Percentiles rank a stretch among this genome's conserved stretches.
Evolutionary conservation across 2,888 invertebrate species (phyloP).

Genomic region (Parthenolecanium corni): DNA sequence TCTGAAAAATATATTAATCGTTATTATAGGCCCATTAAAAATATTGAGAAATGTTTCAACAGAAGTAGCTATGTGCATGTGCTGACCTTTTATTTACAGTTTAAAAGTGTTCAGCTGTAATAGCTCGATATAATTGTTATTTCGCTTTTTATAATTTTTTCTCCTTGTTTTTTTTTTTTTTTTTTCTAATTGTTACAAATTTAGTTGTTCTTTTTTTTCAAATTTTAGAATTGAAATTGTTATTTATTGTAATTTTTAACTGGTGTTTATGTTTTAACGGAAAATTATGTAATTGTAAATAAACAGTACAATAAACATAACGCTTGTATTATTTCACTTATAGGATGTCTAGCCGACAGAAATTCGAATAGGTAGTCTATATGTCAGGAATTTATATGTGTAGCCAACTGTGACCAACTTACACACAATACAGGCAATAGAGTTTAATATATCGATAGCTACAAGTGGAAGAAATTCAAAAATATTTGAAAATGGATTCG

Average conservation of each 20-base stretch:
- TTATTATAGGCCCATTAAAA: background rate
- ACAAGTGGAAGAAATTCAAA: too few relatives aligned
- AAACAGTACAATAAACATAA: background rate
- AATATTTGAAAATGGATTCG: too few relatives aligned
- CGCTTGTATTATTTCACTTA: too few relatives aligned
- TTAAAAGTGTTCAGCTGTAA: slow-evolving; percentile 7
- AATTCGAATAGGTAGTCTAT: too few relatives aligned
- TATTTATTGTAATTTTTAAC: slow-evolving; percentile 16
- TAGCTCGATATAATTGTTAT: slow-evolving; percentile 16
- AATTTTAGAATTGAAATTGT: slow-evolving; percentile 13
- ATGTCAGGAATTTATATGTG: too few relatives aligned
- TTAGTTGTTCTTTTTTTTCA: slow-evolving; percentile 11
- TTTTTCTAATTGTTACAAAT: slow-evolving; percentile 12
- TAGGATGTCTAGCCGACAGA: too few relatives aligned
- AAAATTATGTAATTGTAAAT: slow-evolving; percentile 14
- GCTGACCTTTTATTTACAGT: slow-evolving; percentile 11
- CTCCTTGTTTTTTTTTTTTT: slow-evolving; percentile 3
- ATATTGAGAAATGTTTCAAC: background rate
- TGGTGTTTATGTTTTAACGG: slow-evolving; percentile 10
- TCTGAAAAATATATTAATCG: background rate
- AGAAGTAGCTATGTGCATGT: slow-evolving; percentile 14
- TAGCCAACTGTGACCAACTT: too few relatives aligned
- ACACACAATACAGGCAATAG: too few relatives aligned
- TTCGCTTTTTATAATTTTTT: slow-evolving; percentile 19
- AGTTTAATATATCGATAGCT: too few relatives aligned